Percentiles rank a stretch among this genome's conserved stretches.
phyloP scores from a whole-genome alignment of 2,797 vertebrate species.

The Pelodytes ibericus region DNA sequence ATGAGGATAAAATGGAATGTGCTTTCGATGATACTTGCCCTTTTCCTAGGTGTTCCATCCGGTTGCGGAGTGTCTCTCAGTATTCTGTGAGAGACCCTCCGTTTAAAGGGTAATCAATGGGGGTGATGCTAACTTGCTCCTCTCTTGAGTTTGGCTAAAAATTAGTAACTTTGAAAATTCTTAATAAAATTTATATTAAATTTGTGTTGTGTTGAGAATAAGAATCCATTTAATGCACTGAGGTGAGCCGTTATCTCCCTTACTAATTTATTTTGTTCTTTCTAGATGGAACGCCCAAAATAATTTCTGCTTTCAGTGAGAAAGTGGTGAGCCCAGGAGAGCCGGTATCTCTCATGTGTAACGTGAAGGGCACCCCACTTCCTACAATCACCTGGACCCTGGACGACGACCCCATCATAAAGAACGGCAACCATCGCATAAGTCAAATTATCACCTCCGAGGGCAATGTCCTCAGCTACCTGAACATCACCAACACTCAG shows the following conservation, averaged over 20 bases:
- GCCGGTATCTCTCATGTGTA: slow-evolving; percentile 93
- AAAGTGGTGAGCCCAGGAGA: slow-evolving; percentile 95
- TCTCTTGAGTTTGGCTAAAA: no score
- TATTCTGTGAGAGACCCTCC: no score
- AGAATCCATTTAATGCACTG: not conserved
- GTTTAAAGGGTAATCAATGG: no score
- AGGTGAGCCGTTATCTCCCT: not conserved
- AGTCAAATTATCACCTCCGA: slow-evolving; percentile 92
- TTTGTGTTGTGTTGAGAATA: no score
- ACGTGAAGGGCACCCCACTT: slow-evolving; percentile 93
- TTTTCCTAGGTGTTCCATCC: no score
- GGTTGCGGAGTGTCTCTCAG: no score
- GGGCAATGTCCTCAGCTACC: slow-evolving; percentile 95
- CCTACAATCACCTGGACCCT: slow-evolving; percentile 92
- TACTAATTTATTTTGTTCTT: not conserved
- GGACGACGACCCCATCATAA: slow-evolving; percentile 94
- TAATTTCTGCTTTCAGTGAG: slow-evolving; percentile 95
- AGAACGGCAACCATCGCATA: slow-evolving; percentile 91
- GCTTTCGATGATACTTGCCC: no score
- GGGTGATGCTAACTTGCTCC: no score
- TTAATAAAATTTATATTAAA: no score
- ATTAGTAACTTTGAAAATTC: no score
- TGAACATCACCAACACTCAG: slow-evolving; percentile 94
- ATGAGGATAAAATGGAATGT: no score
- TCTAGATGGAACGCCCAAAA: slow-evolving; percentile 96